Conservation (phyloP, 2,888 invertebrate genomes). For the Sicus ferrugineus region DNA sequence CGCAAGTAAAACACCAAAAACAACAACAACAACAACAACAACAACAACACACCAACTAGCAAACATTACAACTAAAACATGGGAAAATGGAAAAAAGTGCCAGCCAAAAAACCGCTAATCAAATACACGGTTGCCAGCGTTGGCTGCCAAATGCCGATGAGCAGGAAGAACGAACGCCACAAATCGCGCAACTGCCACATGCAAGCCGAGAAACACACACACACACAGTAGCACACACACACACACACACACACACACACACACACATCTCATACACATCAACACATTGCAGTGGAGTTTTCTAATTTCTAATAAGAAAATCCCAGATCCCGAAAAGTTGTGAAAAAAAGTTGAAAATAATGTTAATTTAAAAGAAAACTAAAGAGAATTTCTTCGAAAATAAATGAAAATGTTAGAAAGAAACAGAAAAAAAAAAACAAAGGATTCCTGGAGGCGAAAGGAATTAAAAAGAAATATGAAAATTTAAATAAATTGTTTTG, state of each 20-base stretch:
- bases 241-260: slow-evolving; percentile 23
- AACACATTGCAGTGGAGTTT: too few species aligned
- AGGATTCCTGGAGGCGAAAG: too few species aligned
- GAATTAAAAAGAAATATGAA: too few species aligned
- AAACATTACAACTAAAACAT: background rate
- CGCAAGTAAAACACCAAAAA: slow-evolving; percentile 16
- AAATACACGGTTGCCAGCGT: slow-evolving; percentile 50
- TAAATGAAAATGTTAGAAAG: too few species aligned
- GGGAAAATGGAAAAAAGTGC: slow-evolving; percentile 46
- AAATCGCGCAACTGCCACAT: slow-evolving; percentile 21
- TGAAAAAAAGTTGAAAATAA: too few species aligned
- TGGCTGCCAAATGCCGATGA: slow-evolving; percentile 23
- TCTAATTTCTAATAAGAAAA: too few species aligned
- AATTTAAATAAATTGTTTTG: too few species aligned
- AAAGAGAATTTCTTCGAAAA: too few species aligned
- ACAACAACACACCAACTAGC: slow-evolving; percentile 10
- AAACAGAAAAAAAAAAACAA: too few species aligned
- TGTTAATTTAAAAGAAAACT: too few species aligned
- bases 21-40: slow-evolving; percentile 33
- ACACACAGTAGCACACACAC: slow-evolving; percentile 3
- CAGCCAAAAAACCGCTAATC: slow-evolving; percentile 59
- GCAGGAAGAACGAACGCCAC: slow-evolving; percentile 22
- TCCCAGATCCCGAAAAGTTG: too few species aligned
- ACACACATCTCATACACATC: slow-evolving; percentile 15
- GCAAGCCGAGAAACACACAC: slow-evolving; percentile 23